Conservation (phyloP, 2,888 invertebrate species). For the Pachymerium ferrugineum region DNA sequence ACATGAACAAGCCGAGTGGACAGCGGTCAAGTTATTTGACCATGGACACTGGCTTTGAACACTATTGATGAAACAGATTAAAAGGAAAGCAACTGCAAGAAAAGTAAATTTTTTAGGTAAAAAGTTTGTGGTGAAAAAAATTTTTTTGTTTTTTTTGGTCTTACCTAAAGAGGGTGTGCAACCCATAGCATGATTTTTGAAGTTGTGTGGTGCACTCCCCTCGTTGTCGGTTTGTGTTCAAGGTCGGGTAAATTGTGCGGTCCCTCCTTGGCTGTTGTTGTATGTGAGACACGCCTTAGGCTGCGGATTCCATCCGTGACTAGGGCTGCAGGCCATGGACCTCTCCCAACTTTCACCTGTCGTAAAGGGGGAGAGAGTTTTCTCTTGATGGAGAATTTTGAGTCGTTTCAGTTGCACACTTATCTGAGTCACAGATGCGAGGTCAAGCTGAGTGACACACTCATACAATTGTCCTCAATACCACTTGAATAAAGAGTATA, state of each 20-base stretch:
- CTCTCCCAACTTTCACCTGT: constrained; percentile 8
- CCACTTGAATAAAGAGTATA: not conserved
- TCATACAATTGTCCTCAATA: not conserved
- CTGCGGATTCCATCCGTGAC: not conserved
- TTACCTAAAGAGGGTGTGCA: not conserved
- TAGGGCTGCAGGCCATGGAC: constrained; percentile 13
- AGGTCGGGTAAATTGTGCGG: not conserved
- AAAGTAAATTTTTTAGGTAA: not conserved
- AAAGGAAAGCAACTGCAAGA: not conserved
- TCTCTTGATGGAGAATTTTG: not conserved
- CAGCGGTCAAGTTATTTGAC: constrained; percentile 65
- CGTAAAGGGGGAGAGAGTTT: not conserved
- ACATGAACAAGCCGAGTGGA: constrained; percentile 66
- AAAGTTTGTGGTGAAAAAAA: not conserved
- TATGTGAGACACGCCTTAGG: not conserved
- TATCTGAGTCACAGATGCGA: not conserved
- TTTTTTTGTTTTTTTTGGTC: not conserved
- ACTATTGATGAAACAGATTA: not conserved
- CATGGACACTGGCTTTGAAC: constrained; percentile 66
- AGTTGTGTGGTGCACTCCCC: not conserved
- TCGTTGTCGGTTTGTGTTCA: not conserved
- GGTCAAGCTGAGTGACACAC: not conserved
- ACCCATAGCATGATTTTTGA: not conserved
- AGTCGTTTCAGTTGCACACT: not conserved
- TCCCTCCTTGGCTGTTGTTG: not conserved